Evolutionary conservation across 2,888 invertebrate genomes (phyloP), one percentile per base, ranked within the genome.

Genomic region (Scrobipalpa atriplicella): DNA sequence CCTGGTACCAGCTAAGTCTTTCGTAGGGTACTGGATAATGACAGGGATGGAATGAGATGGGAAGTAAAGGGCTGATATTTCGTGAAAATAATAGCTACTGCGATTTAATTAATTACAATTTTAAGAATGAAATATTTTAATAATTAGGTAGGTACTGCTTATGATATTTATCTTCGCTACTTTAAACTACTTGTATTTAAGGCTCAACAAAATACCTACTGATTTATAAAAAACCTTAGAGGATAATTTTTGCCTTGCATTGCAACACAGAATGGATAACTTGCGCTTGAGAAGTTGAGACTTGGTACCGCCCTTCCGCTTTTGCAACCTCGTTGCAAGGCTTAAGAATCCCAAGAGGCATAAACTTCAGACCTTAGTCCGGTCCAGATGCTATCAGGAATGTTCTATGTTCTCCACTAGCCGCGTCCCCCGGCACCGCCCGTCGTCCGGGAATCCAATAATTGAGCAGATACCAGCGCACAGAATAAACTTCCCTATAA

Each of bases 1-100:
- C 29, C 21, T n/a, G 52, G 19, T 63, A 38, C 36, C 29, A 18
- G 63, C 63, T 63, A 63, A 63, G 63, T 63, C 29, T 63, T 52
- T 63, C 10, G 52, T 38, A 63, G 63, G 63, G 38, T 8, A 61
- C 21, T 21, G 38, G 63, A 29, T 51, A 51, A 10, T 7, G 38
- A 36, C 63, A 63, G 63, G 18, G 63, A 38, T 38, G 63, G 10
- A 63, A 11, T 61, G 5, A n/a, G n/a, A n/a, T n/a, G 18, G 56
- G 11, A 5, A 18, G 16, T 9, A 8, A 38, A 61, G 41, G 16
- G 18, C 9, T 13, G 36, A n/a, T 11, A n/a, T 36, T 11, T 7
- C n/a, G 19, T 18, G 0, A 8, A 47, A 2, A n/a, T n/a, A n/a
- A 8, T n/a, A n/a, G 3, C 16, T 5, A n/a, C 16, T 16, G 2